These are phyloP conservation scores for Zosterops lateralis DNA, from an alignment of 2,113 vertebrate species.

Conservation along the genomic window DNA sequence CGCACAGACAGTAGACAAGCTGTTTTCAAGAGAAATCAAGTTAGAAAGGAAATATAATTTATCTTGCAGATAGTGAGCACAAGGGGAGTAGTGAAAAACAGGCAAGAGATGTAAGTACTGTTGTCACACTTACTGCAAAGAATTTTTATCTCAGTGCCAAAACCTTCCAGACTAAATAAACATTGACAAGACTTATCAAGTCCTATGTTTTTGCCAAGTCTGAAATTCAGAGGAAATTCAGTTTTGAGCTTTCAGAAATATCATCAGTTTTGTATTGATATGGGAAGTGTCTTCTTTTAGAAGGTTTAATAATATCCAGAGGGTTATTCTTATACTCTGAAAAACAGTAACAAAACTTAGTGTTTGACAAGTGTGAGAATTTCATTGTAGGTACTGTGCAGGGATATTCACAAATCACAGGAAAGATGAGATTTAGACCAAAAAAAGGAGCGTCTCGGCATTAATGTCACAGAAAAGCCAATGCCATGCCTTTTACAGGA, in stretches of 20 bases:
- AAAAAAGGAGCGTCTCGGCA: background rate
- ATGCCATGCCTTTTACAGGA: background rate
- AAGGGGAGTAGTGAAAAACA: background rate
- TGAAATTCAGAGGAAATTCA: background rate
- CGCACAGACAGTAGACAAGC: background rate
- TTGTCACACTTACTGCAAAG: background rate
- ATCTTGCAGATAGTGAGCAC: background rate
- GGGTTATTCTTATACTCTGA: background rate
- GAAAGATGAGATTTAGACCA: background rate
- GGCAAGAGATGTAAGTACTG: background rate
- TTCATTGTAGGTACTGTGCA: background rate
- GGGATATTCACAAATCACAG: background rate
- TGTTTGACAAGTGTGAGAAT: background rate
- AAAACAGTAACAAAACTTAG: background rate
- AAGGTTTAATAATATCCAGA: background rate
- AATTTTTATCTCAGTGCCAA: constrained; percentile 22
- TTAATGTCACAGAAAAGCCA: background rate
- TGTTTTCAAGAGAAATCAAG: background rate
- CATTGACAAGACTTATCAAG: background rate
- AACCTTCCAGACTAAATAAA: constrained; percentile 15
- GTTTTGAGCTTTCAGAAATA: background rate
- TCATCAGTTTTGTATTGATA: background rate
- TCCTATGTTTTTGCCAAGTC: background rate
- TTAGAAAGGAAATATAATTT: background rate
- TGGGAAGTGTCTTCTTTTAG: background rate